Evolutionary conservation across 2,113 vertebrate species (phyloP).

Genomic region (Catagonus wagneri): DNA sequence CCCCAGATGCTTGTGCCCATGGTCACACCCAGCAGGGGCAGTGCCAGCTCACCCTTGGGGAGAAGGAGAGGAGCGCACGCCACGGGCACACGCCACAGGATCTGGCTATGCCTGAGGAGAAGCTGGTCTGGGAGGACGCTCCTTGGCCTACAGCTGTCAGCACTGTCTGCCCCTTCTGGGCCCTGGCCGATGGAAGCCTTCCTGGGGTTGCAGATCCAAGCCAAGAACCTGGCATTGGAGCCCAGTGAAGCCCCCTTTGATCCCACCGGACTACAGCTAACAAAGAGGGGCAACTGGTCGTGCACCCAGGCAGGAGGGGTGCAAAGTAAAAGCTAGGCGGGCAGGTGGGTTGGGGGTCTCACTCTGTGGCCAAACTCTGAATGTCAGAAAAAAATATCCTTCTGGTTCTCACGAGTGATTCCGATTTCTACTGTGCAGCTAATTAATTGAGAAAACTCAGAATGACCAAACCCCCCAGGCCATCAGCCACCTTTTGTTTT

Average conservation of each 20-base stretch:
- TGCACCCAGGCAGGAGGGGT: too few species aligned
- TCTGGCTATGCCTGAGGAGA: background rate
- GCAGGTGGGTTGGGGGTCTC: background rate
- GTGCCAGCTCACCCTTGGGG: background rate
- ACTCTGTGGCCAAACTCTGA: background rate
- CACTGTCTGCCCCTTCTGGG: background rate
- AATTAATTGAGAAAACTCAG: background rate
- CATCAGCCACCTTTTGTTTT: background rate
- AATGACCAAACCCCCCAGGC: too few species aligned
- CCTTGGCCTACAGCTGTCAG: background rate
- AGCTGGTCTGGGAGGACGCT: background rate
- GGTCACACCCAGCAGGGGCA: background rate
- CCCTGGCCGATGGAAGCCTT: background rate
- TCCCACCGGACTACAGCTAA: background rate
- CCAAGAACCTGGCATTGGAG: background rate
- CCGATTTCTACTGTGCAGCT: background rate
- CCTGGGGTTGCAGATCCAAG: background rate
- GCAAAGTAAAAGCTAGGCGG: background rate
- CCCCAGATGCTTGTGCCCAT: background rate
- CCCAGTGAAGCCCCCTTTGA: background rate
- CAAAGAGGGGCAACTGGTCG: too few species aligned
- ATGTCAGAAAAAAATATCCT: background rate
- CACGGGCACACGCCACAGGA: background rate
- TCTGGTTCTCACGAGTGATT: background rate
- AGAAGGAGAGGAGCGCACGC: background rate